Percentiles rank a stretch among this genome's conserved stretches.
Conservation (phyloP, 2,888 invertebrate genomes). For the Branchipolynoe longqiensis region DNA sequence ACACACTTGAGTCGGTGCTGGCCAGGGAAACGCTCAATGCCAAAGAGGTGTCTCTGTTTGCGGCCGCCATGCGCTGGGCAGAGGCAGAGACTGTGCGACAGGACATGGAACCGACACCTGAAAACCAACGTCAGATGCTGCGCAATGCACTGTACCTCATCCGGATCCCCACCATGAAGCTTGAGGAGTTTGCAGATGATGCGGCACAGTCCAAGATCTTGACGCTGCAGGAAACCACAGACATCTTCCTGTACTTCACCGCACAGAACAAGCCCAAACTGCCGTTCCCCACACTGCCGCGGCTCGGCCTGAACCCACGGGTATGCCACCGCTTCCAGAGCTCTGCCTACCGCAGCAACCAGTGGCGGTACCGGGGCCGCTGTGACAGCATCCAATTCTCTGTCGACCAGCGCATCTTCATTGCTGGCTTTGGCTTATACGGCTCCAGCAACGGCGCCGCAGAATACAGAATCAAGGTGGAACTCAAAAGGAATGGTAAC, state of each 20-base stretch:
- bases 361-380: slow-evolving; percentile 97
- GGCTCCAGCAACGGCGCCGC: slow-evolving; percentile 98
- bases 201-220: slow-evolving; percentile 95
- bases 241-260: slow-evolving; percentile 96
- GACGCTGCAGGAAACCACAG: slow-evolving; percentile 95
- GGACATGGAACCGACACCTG: slow-evolving; percentile 90
- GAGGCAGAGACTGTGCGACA: slow-evolving; percentile 92
- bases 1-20: slow-evolving; percentile 94
- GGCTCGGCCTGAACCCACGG: slow-evolving; percentile 94
- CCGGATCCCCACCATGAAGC: slow-evolving; percentile 95
- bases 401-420: slow-evolving; percentile 96
- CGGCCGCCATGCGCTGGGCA: slow-evolving; percentile 96
- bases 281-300: slow-evolving; percentile 90
- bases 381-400: slow-evolving; percentile 98
- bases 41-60: slow-evolving; percentile 91
- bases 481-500: slow-evolving; percentile 92
- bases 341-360: slow-evolving; percentile 97
- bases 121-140: slow-evolving; percentile 85
- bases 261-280: slow-evolving; percentile 92
- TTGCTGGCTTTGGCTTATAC: slow-evolving; percentile 96
- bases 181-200: slow-evolving; percentile 96
- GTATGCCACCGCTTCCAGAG: slow-evolving; percentile 97
- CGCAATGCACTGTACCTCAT: slow-evolving; percentile 90
- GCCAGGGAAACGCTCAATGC: slow-evolving; percentile 96
- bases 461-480: slow-evolving; percentile 96